Evolutionary conservation across 2,888 invertebrate genomes (phyloP), one percentile per base, ranked within the genome.

Genomic region (Gisinianus flammeolus): DNA sequence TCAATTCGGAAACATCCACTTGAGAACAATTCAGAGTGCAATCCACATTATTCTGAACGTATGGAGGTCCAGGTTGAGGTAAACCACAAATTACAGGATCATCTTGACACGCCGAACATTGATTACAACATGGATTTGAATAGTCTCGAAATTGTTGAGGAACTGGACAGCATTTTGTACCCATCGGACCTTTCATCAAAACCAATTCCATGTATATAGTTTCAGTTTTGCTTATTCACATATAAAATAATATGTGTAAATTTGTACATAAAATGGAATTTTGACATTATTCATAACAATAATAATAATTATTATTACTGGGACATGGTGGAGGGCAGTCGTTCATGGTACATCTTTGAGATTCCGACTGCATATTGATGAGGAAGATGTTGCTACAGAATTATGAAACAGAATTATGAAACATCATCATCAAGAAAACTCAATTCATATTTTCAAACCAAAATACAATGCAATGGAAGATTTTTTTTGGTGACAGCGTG

Each of bases 141-240:
- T 84, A 84, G 64, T 84, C 83, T 1, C 82, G 83, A 67, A 84
- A 84, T 58, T 84, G 83, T 31, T 82, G 81, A 5, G 84, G 84
- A 22, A 82, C 79, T 52, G 79, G 80, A 70, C 81, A 83, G 54
- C 73, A 73, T 16, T 10, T 62, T 22, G 62, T 62, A 10, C 73
- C 73, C 73, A 62, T 73, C 19, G 31, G 73, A 33, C 68, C 68
- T 64, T 67, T 24, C n/a, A 8, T 22, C 8, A 58, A 58, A 58
- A 24, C 3, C 1, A 22, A 58, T 22, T 6, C n/a, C n/a, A 58
- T 1, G 8, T 8, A n/a, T 3, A 58, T 58, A 22, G 19, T 58
- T 1, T 58, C 16, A 24, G 1, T n/a, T 6, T 58, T 24, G 1
- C 2, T 58, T 58, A 2, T 24, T 24, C 8, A 56, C 56, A 56